Evolutionary conservation across 2,797 vertebrate species (phyloP), one percentile per base, ranked within the genome.

Genomic region (Dendrocincla tyrannina): DNA sequence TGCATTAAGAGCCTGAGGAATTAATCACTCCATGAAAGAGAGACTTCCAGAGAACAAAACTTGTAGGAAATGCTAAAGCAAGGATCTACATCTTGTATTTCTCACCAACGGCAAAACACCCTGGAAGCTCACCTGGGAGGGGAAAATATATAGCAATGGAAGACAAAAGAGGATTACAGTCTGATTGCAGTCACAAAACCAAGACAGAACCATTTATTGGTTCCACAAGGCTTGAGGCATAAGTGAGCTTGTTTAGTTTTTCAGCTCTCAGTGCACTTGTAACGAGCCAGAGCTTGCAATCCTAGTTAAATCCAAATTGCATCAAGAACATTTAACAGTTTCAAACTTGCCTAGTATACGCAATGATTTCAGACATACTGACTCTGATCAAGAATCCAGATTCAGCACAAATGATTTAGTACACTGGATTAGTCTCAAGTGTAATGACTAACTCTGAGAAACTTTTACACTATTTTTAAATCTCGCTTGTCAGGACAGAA

Each of bases 301-400:
- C 14, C 63, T 5, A 88, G 91, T 92, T 92, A 94, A 92, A 91
- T 35, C 52, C 93, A 95, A 92, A 94, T 88, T 94, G 76, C 91
- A 95, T 53, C 81, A 87, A 70, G 92, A 96, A 89, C 94, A 85
- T 64, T 91, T 91, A 96, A 96, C 97, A 97, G 93, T 96, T 97
- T 96, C 95, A 81, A 96, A 97, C 96, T 96, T 97, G 96, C 50
- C 95, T 95, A 9, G 62, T n/a, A 42, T 44, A 95, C 0, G 56
- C 82, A 84, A 62, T 92, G 88, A 74, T 82, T 59, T 97, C 93
- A 95, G 96, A 96, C 94, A 92, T 64, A 89, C 72, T 49, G 80
- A 93, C 83, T 97, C 85, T 74, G 73, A 88, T 32, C 91, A 93
- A 86, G 72, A 93, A 95, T 91, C 76, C 73, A 79, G 82, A 94